Evolutionary conservation across 1,140 invertebrate species (phyloP).

Genomic region (Drosophila saltans): DNA sequence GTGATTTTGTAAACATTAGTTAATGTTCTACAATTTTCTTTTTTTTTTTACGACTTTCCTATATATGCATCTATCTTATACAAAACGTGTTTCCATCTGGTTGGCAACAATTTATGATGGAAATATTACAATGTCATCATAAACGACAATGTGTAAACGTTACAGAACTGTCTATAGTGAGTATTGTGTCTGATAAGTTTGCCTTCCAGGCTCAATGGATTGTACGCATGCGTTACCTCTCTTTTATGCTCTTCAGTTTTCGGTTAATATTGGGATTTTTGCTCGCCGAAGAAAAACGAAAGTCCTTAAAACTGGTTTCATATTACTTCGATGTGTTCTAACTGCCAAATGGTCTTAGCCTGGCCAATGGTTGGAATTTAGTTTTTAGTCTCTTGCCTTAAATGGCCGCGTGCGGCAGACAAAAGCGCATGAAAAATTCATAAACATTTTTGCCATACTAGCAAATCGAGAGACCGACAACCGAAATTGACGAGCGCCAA

Average conservation of each 20-base stretch:
- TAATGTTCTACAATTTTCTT: too few species aligned
- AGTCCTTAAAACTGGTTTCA: constrained; percentile 19
- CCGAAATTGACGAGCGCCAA: constrained; percentile 22
- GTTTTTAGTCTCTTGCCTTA: constrained; percentile 70
- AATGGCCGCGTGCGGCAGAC: constrained; percentile 79
- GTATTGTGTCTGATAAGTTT: constrained; percentile 50
- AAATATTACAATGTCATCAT: neutral
- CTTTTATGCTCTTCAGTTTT: neutral
- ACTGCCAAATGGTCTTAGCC: constrained; percentile 68
- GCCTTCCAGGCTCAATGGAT: constrained; percentile 42
- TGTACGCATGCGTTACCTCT: constrained; percentile 27
- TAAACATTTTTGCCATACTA: constrained; percentile 42
- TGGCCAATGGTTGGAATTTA: constrained; percentile 34
- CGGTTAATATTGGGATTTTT: constrained; percentile 56
- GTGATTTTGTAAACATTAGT: too few species aligned
- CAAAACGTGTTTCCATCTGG: neutral
- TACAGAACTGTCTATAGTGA: constrained; percentile 1
- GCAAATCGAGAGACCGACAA: constrained; percentile 22
- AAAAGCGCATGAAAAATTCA: constrained; percentile 81
- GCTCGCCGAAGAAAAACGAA: neutral
- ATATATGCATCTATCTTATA: too few species aligned
- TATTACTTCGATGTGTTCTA: constrained; percentile 18
- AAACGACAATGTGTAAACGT: constrained; percentile 20
- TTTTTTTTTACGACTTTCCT: too few species aligned
- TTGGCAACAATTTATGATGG: neutral